A percentile compares a stretch with the other conserved stretches of the same genome.
phyloP scores from a whole-genome alignment of 2,797 vertebrate genomes.

The Diplodus puntazzo region DNA sequence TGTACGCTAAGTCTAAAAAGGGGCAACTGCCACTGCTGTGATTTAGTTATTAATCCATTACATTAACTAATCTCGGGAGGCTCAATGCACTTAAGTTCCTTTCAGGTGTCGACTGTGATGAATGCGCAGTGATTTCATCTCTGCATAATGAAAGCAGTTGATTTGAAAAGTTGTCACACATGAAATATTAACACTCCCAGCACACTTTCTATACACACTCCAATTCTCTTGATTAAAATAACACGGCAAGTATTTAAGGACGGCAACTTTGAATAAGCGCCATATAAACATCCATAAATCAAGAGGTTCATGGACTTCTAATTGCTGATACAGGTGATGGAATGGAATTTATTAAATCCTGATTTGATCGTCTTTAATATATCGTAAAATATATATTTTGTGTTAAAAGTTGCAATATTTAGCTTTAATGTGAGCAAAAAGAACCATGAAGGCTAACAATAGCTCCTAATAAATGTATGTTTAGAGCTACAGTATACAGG shows the following conservation, averaged over 20 bases:
- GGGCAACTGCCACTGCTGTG: background rate
- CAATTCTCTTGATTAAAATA: background rate
- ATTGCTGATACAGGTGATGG: background rate
- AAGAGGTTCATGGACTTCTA: background rate
- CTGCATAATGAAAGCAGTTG: conserved; percentile 10
- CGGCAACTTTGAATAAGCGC: background rate
- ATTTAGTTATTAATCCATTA: background rate
- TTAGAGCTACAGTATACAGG: too few species aligned
- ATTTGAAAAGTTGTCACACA: conserved; percentile 16
- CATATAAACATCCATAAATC: background rate
- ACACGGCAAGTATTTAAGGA: background rate
- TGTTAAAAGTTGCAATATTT: background rate
- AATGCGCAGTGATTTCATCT: background rate
- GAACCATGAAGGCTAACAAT: background rate
- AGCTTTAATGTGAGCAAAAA: background rate
- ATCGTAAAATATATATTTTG: background rate
- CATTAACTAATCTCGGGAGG: background rate
- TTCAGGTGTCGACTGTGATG: background rate
- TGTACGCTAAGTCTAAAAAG: background rate
- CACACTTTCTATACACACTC: background rate
- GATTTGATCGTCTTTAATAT: background rate
- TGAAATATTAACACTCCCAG: conserved; percentile 22
- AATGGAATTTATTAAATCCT: background rate
- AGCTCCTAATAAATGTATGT: background rate
- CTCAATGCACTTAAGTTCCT: background rate